Evolutionary conservation across 2,113 vertebrate genomes (phyloP), one percentile per base, ranked within the genome.

Genomic region (Triplophysa dalaica): DNA sequence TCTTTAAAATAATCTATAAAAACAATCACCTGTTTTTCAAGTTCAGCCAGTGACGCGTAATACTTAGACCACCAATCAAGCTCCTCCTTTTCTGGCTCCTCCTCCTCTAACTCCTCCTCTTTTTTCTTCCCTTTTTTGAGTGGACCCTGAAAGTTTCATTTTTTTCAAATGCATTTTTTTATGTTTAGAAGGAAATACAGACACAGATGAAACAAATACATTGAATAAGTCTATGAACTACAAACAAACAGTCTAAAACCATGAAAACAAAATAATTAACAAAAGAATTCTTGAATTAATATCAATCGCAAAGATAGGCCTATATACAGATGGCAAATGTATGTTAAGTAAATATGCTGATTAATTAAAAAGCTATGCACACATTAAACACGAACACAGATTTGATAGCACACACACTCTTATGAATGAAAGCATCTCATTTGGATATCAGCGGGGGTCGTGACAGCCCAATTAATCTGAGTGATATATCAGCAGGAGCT

Each of bases 31-130:
- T 94, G 89, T 75, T 91, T 93, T 81, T 91, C 93, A 43, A 95
- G 70, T 79, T 97, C 95, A 82, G 94, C 94, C 82, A 98, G 62
- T 0, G 95, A 98, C 2, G 93, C 91, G 0, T 96, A 96, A 84
- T 98, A 98, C 84, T 97, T 99, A 21, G 97, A 97, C 97, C 98
- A 98, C 98, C 97, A 99, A 87, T 99, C 96, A 56, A 99, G 82
- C 84, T 98, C 96, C 77, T 96, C 94, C 10, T 92, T 85, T 62
- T 99, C 96, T 17, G 94, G 94, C 1, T 90, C 86, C 66, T 96
- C 95, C 85, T 97, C 94, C 84, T 96, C 93, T 21, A 97, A 90
- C 76, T 92, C 93, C 61, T 94, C 91, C 1, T 86, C 84, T 10
- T 85, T 91, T 29, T 77, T 89, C 5, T 75, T 78, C 58, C 92